Conservation (phyloP, 2,888 invertebrate genomes). For the Cryptocephalus primarius region DNA sequence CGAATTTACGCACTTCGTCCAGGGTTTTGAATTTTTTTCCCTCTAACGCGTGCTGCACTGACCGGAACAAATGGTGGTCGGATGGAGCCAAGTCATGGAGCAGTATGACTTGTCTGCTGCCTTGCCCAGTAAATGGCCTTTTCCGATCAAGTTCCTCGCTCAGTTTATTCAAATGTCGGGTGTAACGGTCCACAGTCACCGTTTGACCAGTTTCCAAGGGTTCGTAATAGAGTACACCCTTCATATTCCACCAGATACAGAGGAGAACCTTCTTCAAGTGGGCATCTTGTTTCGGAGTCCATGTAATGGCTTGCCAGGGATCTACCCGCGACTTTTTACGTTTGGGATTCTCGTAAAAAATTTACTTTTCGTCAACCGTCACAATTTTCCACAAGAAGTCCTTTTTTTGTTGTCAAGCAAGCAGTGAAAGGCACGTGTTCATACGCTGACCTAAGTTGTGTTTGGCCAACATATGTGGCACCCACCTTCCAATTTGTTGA, state of each 20-base stretch:
- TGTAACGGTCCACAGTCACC: not conserved
- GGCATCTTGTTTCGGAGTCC: conserved; percentile 10
- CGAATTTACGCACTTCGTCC: no score
- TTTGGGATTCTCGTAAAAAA: conserved; percentile 4
- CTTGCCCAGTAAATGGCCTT: conserved; percentile 2
- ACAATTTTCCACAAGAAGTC: conserved; percentile 3
- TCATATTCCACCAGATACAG: not conserved
- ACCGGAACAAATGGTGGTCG: conserved; percentile 9
- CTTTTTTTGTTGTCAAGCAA: conserved; percentile 3
- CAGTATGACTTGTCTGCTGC: conserved; percentile 13
- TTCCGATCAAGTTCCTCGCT: not conserved
- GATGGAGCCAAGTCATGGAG: conserved; percentile 13
- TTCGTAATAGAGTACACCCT: no score
- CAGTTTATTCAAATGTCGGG: conserved; percentile 2
- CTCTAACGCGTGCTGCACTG: no score
- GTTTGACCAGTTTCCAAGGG: conserved; percentile 2
- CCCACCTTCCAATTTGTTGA: not conserved
- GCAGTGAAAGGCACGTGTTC: conserved; percentile 3
- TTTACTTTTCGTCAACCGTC: conserved; percentile 5
- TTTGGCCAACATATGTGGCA: not conserved
- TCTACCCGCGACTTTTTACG: conserved; percentile 3
- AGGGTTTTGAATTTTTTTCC: no score
- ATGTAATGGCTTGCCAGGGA: conserved; percentile 9
- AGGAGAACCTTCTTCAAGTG: conserved; percentile 10
- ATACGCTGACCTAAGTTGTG: no score